Conservation (phyloP, 2,113 vertebrate species). For the Lepus timidus region DNA sequence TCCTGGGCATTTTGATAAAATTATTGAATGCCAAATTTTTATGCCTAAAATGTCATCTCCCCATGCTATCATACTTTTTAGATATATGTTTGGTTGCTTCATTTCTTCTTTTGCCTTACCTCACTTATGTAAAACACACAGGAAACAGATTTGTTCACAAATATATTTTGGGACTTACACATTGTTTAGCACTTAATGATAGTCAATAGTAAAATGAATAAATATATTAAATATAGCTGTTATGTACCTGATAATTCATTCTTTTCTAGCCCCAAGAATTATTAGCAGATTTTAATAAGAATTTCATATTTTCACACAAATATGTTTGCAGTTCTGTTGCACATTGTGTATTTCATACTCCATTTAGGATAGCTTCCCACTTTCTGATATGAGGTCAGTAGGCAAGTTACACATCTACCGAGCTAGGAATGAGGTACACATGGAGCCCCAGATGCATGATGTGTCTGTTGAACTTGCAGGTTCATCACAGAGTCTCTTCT, state of each 20-base stretch:
- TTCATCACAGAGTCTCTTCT: background rate
- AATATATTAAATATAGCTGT: background rate
- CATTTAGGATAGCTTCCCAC: background rate
- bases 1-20: background rate
- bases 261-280: background rate
- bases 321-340: background rate
- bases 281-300: constrained; percentile 8
- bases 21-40: constrained; percentile 20
- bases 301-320: background rate
- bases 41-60: constrained; percentile 19
- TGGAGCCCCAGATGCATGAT: background rate
- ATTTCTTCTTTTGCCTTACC: constrained; percentile 28
- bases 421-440: background rate
- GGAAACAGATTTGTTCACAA: background rate
- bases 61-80: constrained; percentile 14
- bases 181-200: background rate
- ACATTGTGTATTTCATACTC: background rate
- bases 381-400: background rate
- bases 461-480: background rate
- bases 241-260: background rate
- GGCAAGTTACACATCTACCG: background rate
- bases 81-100: background rate
- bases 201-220: background rate
- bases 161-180: background rate
- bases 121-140: background rate